Base-by-base conservation (phyloP, 2,113 vertebrate genomes). In the Mobula birostris region DNA sequence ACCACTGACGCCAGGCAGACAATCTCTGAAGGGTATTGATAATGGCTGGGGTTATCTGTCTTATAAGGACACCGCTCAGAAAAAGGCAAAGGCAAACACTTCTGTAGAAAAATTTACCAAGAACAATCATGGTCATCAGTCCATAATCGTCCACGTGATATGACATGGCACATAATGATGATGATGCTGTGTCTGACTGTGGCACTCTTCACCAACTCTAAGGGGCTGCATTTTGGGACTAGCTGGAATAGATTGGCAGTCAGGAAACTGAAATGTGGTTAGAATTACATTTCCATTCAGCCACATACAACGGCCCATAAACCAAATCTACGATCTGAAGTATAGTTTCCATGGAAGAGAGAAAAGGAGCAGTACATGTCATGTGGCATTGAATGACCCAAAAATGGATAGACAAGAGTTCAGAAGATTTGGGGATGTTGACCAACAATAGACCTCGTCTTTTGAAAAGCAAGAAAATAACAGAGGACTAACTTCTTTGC, bases 401-500 rank as follows among this genome's bases (percentile, higher is more conserved):
- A 85, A 9, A 27, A 58, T 21, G 21, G 82, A 24, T 61, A 27
- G 56, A 83, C 40, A 24, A 7, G 82, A 27, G 1, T 12, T 2
- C 27, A 83, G 15, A 12, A 32, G 2, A 36, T 7, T 6, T 58
- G n/a, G n/a, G 11, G 12, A 6, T 90, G 61, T 61, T 32, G 85
- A 32, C 66, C n/a, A 90, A n/a, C 14, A 85, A 40, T 24, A 85
- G 40, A 24, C 6, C 40, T 56, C 5, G 56, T 58, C 56, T 90
- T 66, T 90, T 68, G 14, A 90, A 66, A n/a, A 68, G 2, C 2
- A 63, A 58, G 66, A 32, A 88, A 90, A 66, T 32, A 90, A 32
- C 11, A n/a, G 29, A 40, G 8, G 68, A 76, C 97, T 98, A 97
- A 98, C 98, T 97, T 98, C 96, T 97, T 98, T 94, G 96, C 96